phyloP scores from a whole-genome alignment of 2,113 vertebrate genomes.

The Mormoops blainvillei region DNA sequence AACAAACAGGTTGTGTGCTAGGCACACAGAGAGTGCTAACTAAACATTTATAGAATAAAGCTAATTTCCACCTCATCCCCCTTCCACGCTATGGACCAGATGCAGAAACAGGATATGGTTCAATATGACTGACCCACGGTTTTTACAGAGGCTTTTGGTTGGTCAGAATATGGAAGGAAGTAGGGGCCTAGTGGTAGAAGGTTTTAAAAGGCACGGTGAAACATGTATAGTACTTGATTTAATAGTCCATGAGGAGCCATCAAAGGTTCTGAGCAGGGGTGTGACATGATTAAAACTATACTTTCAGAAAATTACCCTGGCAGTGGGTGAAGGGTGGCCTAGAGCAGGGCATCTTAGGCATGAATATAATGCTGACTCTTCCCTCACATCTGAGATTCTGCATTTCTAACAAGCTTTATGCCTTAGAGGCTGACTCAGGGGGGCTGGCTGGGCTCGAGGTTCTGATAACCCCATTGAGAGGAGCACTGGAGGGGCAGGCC shows the following conservation, averaged over 20 bases:
- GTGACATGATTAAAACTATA: neutral
- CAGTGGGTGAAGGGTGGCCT: neutral
- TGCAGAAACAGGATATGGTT: neutral
- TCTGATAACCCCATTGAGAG: neutral
- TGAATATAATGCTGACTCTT: neutral
- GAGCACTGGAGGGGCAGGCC: neutral
- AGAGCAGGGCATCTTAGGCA: neutral
- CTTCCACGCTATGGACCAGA: neutral
- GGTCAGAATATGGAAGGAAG: neutral
- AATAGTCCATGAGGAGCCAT: neutral
- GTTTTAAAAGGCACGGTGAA: neutral
- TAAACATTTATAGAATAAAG: neutral
- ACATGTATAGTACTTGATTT: neutral
- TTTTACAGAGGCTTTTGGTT: neutral
- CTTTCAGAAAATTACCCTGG: neutral
- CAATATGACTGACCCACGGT: neutral
- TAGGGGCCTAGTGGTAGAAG: neutral
- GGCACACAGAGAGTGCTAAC: neutral
- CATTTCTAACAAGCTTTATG: neutral
- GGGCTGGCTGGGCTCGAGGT: too few relatives aligned
- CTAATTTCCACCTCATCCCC: neutral
- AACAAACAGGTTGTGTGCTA: neutral
- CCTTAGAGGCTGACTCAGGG: neutral
- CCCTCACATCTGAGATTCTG: neutral
- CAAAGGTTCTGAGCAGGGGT: neutral